These are phyloP conservation scores for Plecturocebus donacophilus DNA, from an alignment of 2,113 vertebrate species.

Conservation along the genomic window DNA sequence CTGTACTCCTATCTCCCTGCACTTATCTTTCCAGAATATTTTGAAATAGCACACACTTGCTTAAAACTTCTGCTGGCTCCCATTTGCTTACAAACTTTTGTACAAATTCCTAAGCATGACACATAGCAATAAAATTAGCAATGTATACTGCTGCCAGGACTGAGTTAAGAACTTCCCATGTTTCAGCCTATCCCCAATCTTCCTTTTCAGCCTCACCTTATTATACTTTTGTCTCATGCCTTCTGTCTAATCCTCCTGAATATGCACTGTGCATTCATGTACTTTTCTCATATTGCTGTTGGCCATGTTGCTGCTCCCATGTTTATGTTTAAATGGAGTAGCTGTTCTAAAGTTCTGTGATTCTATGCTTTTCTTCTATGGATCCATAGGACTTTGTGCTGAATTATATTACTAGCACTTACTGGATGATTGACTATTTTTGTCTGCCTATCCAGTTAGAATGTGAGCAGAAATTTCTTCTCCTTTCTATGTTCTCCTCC, in stretches of 20 bases:
- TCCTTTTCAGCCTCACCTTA: not conserved
- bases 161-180: not conserved
- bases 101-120: not conserved
- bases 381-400: not conserved
- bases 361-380: not conserved
- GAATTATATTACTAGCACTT: not conserved
- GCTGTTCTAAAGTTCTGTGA: not conserved
- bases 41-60: not conserved
- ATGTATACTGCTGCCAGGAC: not conserved
- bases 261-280: not conserved
- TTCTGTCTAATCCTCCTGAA: not conserved
- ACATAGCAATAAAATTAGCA: not conserved
- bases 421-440: not conserved
- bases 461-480: constrained; percentile 2
- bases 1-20: not conserved
- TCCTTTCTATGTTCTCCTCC: not conserved
- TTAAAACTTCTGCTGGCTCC: not conserved
- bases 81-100: not conserved
- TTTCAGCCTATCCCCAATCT: not conserved
- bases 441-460: not conserved
- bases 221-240: not conserved
- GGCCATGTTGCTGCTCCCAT: not conserved
- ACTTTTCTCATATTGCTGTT: not conserved
- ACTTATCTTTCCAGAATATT: constrained; percentile 24
- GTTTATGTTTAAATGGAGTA: not conserved